Evolutionary conservation across 2,113 vertebrate genomes (phyloP).

Genomic region (Columba livia): DNA sequence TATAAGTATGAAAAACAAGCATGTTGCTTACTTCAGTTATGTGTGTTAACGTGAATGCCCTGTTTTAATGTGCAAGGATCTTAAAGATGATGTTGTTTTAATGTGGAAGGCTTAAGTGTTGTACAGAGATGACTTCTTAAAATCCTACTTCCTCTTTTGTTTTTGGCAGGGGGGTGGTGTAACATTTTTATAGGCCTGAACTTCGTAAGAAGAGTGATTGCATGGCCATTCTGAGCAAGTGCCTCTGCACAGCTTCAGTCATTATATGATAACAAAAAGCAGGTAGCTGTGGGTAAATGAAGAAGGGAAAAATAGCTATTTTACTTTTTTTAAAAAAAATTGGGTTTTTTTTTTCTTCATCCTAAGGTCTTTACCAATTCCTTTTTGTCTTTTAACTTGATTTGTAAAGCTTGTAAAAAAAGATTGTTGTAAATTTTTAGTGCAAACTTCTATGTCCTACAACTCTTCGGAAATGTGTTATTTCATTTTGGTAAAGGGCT

Average conservation of each 20-base stretch:
- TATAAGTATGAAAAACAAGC: background rate
- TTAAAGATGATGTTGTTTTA: background rate
- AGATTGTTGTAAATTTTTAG: background rate
- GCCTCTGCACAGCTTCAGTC: background rate
- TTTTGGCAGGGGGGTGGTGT: background rate
- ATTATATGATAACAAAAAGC: background rate
- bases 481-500: background rate
- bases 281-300: background rate
- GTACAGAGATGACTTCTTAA: background rate
- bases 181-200: background rate
- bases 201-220: background rate
- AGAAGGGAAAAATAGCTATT: background rate
- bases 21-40: background rate
- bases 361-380: background rate
- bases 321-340: background rate
- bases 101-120: background rate
- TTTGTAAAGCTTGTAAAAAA: background rate
- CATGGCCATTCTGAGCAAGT: background rate
- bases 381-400: background rate
- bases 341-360: background rate
- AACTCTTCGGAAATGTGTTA: background rate
- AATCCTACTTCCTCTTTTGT: slow-evolving; percentile 18
- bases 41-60: background rate
- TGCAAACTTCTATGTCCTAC: background rate
- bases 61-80: background rate